Conservation (phyloP, 2,888 invertebrate species). For the Drosophila rubida region DNA sequence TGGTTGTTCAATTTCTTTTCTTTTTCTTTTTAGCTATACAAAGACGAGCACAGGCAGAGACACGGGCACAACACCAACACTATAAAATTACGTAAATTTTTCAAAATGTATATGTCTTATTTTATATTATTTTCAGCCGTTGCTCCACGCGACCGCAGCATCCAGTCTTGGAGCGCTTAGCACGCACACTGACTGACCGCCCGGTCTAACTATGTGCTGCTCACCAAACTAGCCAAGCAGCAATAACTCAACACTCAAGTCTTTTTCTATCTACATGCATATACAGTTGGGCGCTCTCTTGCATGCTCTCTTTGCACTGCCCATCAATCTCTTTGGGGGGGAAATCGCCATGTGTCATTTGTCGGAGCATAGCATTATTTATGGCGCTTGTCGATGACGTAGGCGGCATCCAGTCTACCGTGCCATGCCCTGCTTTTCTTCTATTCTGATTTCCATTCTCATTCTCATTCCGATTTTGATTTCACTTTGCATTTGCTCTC, state of each 20-base stretch:
- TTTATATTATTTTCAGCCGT: conserved; percentile 32
- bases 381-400: conserved; percentile 68
- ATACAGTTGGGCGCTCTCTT: background rate
- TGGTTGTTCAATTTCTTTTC: conserved; percentile 37
- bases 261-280: conserved; percentile 2
- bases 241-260: conserved; percentile 1
- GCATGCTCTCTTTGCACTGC: conserved; percentile 2
- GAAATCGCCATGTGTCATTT: conserved; percentile 31
- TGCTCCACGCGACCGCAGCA: conserved; percentile 57
- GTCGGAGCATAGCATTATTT: conserved; percentile 31
- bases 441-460: conserved; percentile 12
- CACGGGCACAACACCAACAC: conserved; percentile 29
- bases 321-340: conserved; percentile 23
- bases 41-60: conserved; percentile 7
- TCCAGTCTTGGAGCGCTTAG: conserved; percentile 76
- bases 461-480: background rate
- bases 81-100: conserved; percentile 58
- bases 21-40: conserved; percentile 25
- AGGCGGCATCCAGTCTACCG: conserved; percentile 67
- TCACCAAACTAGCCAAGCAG: conserved; percentile 29
- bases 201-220: conserved; percentile 17
- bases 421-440: conserved; percentile 9
- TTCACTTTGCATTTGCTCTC: conserved; percentile 1
- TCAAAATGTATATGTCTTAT: conserved; percentile 20
- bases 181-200: conserved; percentile 79